Conservation (phyloP, 2,113 vertebrate species). For the Cyanistes caeruleus region DNA sequence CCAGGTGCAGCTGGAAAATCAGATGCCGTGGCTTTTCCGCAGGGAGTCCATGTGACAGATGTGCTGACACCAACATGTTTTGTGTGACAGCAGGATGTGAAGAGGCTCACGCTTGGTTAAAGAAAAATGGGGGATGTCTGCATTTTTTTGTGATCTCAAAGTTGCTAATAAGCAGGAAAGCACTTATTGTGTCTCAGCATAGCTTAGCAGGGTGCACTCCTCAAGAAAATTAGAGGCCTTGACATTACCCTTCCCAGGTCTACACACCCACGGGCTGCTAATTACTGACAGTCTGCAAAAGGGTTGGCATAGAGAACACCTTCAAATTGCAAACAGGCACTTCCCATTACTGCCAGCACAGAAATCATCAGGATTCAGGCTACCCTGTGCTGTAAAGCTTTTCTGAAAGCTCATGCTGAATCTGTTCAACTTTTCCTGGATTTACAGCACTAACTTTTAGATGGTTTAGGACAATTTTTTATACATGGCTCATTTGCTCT, state of each 20-base stretch:
- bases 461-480: not conserved
- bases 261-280: not conserved
- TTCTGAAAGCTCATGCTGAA: not conserved
- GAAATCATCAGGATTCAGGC: not conserved
- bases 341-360: not conserved
- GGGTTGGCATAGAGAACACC: not conserved
- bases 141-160: not conserved
- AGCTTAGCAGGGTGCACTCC: not conserved
- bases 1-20: not conserved
- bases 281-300: not conserved
- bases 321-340: not conserved
- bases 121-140: not conserved
- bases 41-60: not conserved
- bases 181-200: not conserved
- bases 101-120: not conserved
- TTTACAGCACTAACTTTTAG: not conserved
- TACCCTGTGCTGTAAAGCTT: not conserved
- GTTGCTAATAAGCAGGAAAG: not conserved
- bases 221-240: not conserved
- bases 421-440: not conserved
- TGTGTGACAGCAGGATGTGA: not conserved
- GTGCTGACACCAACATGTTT: not conserved
- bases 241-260: not conserved
- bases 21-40: accelerated
- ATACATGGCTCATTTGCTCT: not conserved